phyloP scores from a whole-genome alignment of 2,888 invertebrate species.

The Mongoloraphidia duomilia region DNA sequence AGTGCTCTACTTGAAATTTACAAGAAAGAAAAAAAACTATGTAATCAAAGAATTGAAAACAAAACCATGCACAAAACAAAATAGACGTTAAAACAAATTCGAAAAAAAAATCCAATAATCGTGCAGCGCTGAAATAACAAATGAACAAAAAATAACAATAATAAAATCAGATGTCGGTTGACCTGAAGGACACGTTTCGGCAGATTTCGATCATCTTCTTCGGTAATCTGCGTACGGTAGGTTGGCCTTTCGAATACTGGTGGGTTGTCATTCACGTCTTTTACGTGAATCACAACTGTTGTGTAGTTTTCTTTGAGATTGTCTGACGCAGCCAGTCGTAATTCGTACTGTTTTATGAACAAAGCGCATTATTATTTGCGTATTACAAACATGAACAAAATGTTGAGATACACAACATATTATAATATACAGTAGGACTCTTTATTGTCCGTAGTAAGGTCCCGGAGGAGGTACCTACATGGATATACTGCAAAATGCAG shows the following conservation, averaged over 20 bases:
- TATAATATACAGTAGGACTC: too few species aligned
- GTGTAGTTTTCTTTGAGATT: conserved; percentile 96
- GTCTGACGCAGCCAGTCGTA: conserved; percentile 87
- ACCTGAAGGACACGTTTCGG: conserved; percentile 87
- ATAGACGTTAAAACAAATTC: conserved; percentile 4
- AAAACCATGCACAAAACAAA: neutral
- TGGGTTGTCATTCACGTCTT: conserved; percentile 96
- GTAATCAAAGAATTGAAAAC: neutral
- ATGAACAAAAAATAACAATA: conserved; percentile 12
- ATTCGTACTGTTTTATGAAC: conserved; percentile 57
- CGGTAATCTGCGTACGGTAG: conserved; percentile 89
- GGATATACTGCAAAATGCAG: too few species aligned
- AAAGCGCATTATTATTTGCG: neutral
- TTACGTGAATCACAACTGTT: conserved; percentile 90
- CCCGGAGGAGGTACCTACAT: too few species aligned
- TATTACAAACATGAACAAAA: too few species aligned
- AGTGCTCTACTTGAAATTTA: neutral
- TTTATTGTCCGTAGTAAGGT: too few species aligned
- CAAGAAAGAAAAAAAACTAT: conserved; percentile 1
- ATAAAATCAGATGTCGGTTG: conserved; percentile 12
- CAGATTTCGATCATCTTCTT: conserved; percentile 87
- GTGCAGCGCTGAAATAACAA: conserved; percentile 7
- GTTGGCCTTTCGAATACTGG: conserved; percentile 91
- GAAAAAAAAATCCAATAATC: conserved; percentile 3
- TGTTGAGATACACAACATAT: too few species aligned